These are phyloP conservation scores for Volucella inflata DNA, from an alignment of 2,888 invertebrate genomes.

Conservation along the genomic window DNA sequence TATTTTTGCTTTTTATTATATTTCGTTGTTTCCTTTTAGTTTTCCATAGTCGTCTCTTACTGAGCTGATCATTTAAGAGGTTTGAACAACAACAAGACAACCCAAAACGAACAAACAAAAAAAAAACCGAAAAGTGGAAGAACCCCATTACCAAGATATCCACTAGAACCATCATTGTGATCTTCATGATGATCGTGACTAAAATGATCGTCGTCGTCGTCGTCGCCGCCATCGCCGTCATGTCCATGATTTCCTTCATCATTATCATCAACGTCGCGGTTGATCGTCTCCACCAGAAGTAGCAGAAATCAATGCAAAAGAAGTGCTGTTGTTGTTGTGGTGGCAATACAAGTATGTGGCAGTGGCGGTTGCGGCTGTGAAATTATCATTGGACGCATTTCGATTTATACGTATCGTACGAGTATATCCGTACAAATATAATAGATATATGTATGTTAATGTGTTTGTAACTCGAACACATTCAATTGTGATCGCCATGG, in stretches of 20 bases:
- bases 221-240: conserved; percentile 15
- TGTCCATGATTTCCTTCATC: conserved; percentile 25
- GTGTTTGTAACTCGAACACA: conserved; percentile 50
- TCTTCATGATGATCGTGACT: conserved; percentile 25
- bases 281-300: conserved; percentile 21
- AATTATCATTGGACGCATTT: conserved; percentile 59
- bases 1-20: conserved; percentile 46
- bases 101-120: conserved; percentile 40
- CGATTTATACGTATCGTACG: conserved; percentile 33
- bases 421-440: no score
- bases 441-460: no score
- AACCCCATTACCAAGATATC: conserved; percentile 55
- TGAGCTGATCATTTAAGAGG: conserved; percentile 50
- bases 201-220: conserved; percentile 38
- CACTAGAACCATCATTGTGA: conserved; percentile 18
- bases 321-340: neutral
- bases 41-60: neutral
- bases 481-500: conserved; percentile 34
- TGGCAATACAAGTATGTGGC: no score
- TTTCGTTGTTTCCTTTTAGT: conserved; percentile 23
- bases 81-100: conserved; percentile 59
- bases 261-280: conserved; percentile 33
- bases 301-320: conserved; percentile 33
- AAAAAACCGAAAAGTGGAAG: conserved; percentile 6
- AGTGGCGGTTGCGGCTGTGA: conserved; percentile 42